Evolutionary conservation across 2,797 vertebrate species (phyloP).

Genomic region (Tokudaia muenninki): DNA sequence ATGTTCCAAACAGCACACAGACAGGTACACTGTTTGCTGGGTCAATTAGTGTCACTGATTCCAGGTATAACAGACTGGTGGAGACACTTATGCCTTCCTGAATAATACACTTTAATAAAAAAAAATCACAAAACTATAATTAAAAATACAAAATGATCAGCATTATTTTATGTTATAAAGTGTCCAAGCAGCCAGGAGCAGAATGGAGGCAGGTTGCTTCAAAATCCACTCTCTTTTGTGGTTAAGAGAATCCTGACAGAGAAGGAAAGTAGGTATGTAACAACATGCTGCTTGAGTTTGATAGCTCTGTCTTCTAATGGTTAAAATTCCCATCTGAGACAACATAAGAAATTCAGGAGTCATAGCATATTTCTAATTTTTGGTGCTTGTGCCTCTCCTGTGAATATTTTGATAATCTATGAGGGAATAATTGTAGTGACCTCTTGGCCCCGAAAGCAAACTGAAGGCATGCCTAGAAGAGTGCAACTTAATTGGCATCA

Average conservation of each 20-base stretch:
- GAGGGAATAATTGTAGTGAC: not conserved
- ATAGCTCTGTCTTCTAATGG: not conserved
- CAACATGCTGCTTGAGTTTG: not conserved
- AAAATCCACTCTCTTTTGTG: not conserved
- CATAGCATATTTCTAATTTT: not conserved
- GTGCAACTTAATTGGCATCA: not conserved
- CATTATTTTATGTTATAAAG: not conserved
- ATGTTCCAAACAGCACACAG: conserved; percentile 14
- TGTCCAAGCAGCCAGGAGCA: not conserved
- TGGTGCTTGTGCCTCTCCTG: not conserved
- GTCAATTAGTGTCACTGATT: not conserved
- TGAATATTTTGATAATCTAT: not conserved
- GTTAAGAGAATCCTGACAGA: not conserved
- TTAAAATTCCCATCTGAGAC: not conserved
- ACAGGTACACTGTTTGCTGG: not conserved
- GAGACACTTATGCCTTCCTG: conserved; percentile 7
- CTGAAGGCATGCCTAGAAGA: too few relatives aligned
- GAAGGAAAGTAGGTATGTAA: not conserved
- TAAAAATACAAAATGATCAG: not conserved
- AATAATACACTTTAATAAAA: not conserved
- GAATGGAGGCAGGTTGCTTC: not conserved
- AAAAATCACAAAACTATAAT: not conserved
- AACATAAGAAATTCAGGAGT: not conserved
- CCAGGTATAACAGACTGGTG: not conserved
- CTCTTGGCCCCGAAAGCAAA: not conserved